phyloP scores from a whole-genome alignment of 2,797 vertebrate species.

The Phoxinus dragarum region DNA sequence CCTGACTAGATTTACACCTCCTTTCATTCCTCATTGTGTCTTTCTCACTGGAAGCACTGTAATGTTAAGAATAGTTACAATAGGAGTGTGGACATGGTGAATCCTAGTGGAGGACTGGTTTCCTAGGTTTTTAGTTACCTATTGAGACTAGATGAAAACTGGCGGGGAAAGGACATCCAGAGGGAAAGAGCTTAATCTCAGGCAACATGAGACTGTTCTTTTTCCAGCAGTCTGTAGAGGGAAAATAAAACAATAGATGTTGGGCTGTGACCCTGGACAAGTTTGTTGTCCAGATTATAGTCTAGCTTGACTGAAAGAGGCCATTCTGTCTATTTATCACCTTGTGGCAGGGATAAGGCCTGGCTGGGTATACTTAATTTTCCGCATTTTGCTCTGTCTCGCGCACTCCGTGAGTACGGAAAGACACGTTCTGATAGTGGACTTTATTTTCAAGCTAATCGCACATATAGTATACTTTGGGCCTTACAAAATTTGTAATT shows the following conservation, averaged over 20 bases:
- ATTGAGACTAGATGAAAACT: slow-evolving; percentile 62
- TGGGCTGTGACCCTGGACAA: slow-evolving; percentile 65
- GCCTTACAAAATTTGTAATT: not conserved
- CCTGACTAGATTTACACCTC: slow-evolving; percentile 67
- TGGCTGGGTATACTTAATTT: no score
- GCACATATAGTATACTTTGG: no score
- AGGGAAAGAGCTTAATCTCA: slow-evolving; percentile 47
- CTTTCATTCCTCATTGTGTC: slow-evolving; percentile 64
- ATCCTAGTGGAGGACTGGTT: slow-evolving; percentile 56
- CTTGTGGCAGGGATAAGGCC: not conserved
- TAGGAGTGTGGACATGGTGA: slow-evolving; percentile 58
- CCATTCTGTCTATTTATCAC: slow-evolving; percentile 22
- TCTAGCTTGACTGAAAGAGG: slow-evolving; percentile 1
- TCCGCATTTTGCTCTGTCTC: no score
- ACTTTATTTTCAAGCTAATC: no score
- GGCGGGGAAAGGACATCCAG: slow-evolving; percentile 51
- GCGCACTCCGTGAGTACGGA: fast-evolving
- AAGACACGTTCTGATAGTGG: no score
- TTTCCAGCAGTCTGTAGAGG: slow-evolving; percentile 60
- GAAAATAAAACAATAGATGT: slow-evolving; percentile 64
- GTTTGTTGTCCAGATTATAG: slow-evolving; percentile 17
- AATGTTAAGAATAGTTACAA: slow-evolving; percentile 68
- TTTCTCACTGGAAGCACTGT: slow-evolving; percentile 63
- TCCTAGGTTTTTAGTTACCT: slow-evolving; percentile 67
- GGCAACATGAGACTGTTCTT: slow-evolving; percentile 63